A percentile compares a stretch with the other conserved stretches of the same genome.
These are phyloP conservation scores for Motacilla alba DNA, from an alignment of 2,113 vertebrate genomes.

Conservation along the genomic window DNA sequence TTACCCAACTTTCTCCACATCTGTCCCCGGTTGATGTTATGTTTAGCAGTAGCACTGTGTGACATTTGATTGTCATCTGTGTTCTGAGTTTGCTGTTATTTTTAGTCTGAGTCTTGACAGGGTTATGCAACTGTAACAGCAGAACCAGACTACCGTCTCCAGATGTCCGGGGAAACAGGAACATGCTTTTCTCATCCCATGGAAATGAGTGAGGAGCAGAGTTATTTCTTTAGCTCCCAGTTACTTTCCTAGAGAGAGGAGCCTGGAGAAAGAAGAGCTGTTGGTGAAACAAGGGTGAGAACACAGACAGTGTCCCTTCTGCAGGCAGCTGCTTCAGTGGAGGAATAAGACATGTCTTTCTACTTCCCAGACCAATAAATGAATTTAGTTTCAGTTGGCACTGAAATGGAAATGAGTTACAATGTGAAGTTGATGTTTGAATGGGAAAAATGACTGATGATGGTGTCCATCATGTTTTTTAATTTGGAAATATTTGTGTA, in stretches of 20 bases:
- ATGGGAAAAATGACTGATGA: background rate
- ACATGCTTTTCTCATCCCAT: slow-evolving; percentile 7
- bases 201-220: background rate
- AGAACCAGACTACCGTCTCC: background rate
- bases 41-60: background rate
- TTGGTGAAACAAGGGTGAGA: background rate
- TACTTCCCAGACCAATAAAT: background rate
- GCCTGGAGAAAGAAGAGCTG: background rate
- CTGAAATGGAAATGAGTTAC: background rate
- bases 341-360: background rate
- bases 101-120: slow-evolving; percentile 32
- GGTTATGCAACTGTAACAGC: slow-evolving; percentile 24
- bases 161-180: background rate
- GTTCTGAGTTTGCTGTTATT: slow-evolving; percentile 49
- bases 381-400: background rate
- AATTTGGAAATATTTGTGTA: background rate
- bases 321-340: background rate
- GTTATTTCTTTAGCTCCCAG: background rate
- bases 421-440: background rate
- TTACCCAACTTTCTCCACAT: background rate
- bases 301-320: background rate
- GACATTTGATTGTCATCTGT: slow-evolving; percentile 47
- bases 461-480: background rate
- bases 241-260: slow-evolving; percentile 26
- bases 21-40: background rate